Evolutionary conservation across 2,113 vertebrate species (phyloP), one percentile per base, ranked within the genome.

Genomic region (Bos javanicus): DNA sequence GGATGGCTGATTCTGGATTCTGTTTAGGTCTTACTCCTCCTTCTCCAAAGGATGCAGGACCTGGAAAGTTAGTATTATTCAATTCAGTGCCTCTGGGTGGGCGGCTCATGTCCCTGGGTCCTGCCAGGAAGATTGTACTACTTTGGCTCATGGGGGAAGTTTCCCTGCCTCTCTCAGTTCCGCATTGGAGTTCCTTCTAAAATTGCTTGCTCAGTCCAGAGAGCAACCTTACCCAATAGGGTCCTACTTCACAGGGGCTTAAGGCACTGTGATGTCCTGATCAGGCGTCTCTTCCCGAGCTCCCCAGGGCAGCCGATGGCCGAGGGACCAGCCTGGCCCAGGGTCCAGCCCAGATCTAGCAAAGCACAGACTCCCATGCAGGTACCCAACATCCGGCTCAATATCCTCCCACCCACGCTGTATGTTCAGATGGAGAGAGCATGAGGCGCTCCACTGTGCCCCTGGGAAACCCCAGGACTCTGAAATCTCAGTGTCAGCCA

Each of bases 91-190:
- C 25, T 76, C 43, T 67, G 33, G 8, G 23, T 56, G 57, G 74
- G 59, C 17, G 12, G 33, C 19, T 74, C 46, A 28, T 3, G 14
- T 56, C 71, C 36, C 15, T 64, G 25, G 28, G 30, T n/a, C 26
- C 82, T 60, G 21, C 39, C 67, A 74, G 10, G 67, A 7, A 67
- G 90, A 33, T 2, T 2, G 4, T 23, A 36, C 71, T 94, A 48
- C 23, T 93, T 23, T 36, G 46, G 46, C 54, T 95, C 87, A 71
- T 13, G 14, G 17, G 12, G n/a, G 19, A 23, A 30, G 14, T 76
- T 86, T 64, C 48, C 30, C 46, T 95, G 28, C 9, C 36, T 90
- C 48, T 92, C 81, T 96, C 46, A 93, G 46, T 96, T 97, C 94
- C 23, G 0, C 25, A 2, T 89, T n/a, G 60, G 19, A 56, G 8